Base-by-base conservation (phyloP, 1,140 invertebrate species). In the Dolichoris vasculosae region DNA sequence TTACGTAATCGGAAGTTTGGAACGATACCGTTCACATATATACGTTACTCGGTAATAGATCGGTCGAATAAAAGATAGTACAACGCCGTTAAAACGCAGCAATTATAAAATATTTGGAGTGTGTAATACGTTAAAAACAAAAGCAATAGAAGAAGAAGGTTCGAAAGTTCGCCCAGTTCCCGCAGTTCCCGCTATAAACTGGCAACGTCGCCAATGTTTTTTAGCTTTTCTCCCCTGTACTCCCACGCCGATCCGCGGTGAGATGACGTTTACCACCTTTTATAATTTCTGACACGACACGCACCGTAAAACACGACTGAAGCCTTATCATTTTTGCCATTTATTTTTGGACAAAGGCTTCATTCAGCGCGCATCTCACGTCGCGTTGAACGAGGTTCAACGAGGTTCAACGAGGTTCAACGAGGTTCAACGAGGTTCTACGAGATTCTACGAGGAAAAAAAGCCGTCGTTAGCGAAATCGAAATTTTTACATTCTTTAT, bases 211-310 rank as follows among this genome's bases (percentile, higher is more conserved):
- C 55, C 23, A 32, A 30, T 80, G 9, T 80, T n/a, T 77, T 63
- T 63, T 63, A 35, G 1, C 26, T 2, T 35, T 59, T 32, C 46
- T n/a, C 11, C 40, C 7, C 26, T 17, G 30, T 15, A 40, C 64
- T 69, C 79, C 79, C 63, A 82, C 79, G 79, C 64, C 79, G 48
- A 46, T 46, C 26, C 30, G 48, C 23, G 32, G 32, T 11, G 71
- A 59, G 71, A 83, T 76, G 82, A 76, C 82, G 71, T 75, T 76
- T 64, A 40, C 82, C 71, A 76, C 82, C 82, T 83, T 81, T 59
- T 38, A 40, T 76, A 43, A 63, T 59, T 46, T 83, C 51, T 83
- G 71, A 83, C 55, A 83, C 82, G 82, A 83, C 82, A 63, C 69
- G 71, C 46, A 30, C 73, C 43, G 40, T 46, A 76, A 76, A 76